Percentiles rank a stretch among this genome's conserved stretches.
phyloP scores from a whole-genome alignment of 1,140 invertebrate species.

The Brachionus asplanchnoidis region DNA sequence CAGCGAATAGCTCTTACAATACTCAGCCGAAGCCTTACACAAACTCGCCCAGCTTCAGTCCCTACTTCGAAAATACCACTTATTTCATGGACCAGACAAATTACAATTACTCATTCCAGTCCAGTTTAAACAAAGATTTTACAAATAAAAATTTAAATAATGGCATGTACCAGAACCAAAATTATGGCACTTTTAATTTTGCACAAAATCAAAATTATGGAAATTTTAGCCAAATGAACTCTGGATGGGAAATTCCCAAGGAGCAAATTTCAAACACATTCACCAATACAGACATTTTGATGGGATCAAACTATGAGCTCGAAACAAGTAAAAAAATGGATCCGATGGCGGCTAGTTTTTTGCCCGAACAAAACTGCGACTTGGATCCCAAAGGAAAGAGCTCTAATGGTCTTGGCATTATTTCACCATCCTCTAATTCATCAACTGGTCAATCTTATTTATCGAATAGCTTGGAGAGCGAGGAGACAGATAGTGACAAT shows the following conservation, averaged over 20 bases:
- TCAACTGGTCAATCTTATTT: conserved; percentile 24
- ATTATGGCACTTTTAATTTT: background rate
- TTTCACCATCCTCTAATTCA: background rate
- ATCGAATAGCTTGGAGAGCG: background rate
- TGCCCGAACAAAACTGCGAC: background rate
- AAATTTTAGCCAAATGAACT: background rate
- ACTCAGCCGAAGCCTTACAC: background rate
- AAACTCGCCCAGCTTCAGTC: background rate
- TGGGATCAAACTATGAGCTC: background rate
- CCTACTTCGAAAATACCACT: background rate
- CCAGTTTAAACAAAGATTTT: background rate
- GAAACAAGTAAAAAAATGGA: background rate
- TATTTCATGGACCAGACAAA: conserved; percentile 11
- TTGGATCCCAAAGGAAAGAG: background rate
- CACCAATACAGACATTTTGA: background rate
- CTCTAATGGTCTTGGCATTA: background rate
- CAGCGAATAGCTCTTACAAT: background rate
- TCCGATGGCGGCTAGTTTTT: background rate
- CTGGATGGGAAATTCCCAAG: background rate
- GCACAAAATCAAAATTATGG: background rate
- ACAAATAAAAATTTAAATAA: background rate
- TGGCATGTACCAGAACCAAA: background rate
- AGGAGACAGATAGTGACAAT: background rate
- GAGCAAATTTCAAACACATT: background rate
- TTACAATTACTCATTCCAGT: background rate